These are phyloP conservation scores for Podarcis cretensis DNA, from an alignment of 2,113 vertebrate genomes.

Conservation along the genomic window DNA sequence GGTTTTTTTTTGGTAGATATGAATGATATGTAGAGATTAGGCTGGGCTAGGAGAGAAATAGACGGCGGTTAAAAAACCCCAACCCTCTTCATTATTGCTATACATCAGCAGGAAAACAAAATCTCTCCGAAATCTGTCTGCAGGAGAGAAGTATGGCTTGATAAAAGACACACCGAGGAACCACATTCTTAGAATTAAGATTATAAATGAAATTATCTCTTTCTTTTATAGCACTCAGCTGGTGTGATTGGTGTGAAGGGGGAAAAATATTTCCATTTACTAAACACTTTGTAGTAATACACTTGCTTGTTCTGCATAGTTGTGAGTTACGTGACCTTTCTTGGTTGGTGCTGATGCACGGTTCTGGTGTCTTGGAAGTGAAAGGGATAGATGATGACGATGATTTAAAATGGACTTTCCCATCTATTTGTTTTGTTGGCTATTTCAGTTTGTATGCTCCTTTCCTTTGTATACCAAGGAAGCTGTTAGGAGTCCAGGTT, in stretches of 20 bases:
- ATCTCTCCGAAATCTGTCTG: slow-evolving; percentile 26
- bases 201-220: slow-evolving; percentile 1
- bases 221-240: slow-evolving; percentile 28
- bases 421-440: background rate
- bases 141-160: background rate
- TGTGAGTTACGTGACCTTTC: background rate
- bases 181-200: slow-evolving; percentile 25
- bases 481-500: too few species aligned
- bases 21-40: slow-evolving; percentile 3
- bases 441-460: too few species aligned
- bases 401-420: background rate
- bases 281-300: background rate
- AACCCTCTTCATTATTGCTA: background rate
- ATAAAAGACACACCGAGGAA: slow-evolving; percentile 28
- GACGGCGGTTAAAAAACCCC: background rate
- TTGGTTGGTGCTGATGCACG: background rate
- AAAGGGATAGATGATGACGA: background rate
- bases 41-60: background rate
- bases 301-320: background rate
- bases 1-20: background rate
- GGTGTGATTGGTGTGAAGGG: background rate
- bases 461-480: too few species aligned
- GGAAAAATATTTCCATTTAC: slow-evolving; percentile 16
- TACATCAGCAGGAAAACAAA: slow-evolving; percentile 30
- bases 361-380: background rate